Evolutionary conservation across 2,888 invertebrate species (phyloP).

Genomic region (Polietes domitor): DNA sequence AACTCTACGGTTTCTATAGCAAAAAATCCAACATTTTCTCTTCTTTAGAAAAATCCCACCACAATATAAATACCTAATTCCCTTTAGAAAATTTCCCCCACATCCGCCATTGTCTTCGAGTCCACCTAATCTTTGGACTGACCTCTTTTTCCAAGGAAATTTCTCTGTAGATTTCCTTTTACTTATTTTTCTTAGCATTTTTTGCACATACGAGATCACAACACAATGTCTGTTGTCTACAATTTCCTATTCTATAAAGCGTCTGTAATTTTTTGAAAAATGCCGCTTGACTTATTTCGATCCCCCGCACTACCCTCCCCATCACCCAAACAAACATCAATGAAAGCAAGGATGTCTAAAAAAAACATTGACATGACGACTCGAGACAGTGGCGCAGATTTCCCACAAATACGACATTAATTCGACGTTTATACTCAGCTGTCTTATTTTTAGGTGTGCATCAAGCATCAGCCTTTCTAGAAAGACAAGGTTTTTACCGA

Average conservation of each 20-base stretch:
- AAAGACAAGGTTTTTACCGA: too few relatives aligned
- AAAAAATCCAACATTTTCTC: background rate
- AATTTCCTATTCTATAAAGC: too few relatives aligned
- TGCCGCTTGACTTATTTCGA: constrained; percentile 56
- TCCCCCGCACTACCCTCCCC: background rate
- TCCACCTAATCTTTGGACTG: constrained; percentile 20
- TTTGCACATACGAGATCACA: constrained; percentile 40
- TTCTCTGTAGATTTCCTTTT: too few relatives aligned
- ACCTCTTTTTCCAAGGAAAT: constrained; percentile 33
- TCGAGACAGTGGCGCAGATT: too few relatives aligned
- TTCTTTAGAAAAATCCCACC: constrained; percentile 13
- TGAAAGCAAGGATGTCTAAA: background rate
- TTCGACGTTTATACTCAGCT: too few relatives aligned
- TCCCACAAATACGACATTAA: too few relatives aligned
- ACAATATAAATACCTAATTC: background rate
- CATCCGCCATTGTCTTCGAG: constrained; percentile 14
- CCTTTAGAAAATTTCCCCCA: background rate
- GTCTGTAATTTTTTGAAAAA: constrained; percentile 39
- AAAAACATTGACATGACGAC: background rate
- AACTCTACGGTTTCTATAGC: too few relatives aligned
- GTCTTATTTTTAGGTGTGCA: too few relatives aligned
- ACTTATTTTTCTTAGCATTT: too few relatives aligned
- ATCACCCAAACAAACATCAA: background rate
- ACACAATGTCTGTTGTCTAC: too few relatives aligned
- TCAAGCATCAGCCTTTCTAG: too few relatives aligned